A percentile compares a stretch with the other conserved stretches of the same genome.
Conservation (phyloP, 30 jellyfish, hydroid and myxozoan genomes). For the Aurelia aurita complex sp. Pacific region DNA sequence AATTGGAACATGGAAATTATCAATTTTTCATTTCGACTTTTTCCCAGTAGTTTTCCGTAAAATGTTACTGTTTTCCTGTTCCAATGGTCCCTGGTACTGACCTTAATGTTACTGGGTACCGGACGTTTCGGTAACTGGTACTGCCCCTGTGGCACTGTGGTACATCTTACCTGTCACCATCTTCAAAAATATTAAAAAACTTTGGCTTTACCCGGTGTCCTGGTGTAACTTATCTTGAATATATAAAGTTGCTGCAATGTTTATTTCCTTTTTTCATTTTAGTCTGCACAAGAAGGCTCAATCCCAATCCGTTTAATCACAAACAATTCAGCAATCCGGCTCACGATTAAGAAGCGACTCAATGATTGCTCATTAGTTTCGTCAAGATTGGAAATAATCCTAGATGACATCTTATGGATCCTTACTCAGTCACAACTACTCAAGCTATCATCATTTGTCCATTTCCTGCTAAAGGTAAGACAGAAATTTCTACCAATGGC, state of each 20-base stretch:
- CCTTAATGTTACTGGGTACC: no score
- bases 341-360: conserved; percentile 83
- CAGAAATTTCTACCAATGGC: conserved; percentile 86
- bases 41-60: no score
- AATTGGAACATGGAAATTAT: no score
- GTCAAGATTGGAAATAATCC: conserved; percentile 80
- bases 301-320: conserved; percentile 96
- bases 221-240: no score
- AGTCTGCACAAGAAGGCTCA: conserved; percentile 77
- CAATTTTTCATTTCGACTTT: no score
- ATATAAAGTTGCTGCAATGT: not conserved
- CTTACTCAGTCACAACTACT: conserved; percentile 93
- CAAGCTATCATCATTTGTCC: conserved; percentile 88
- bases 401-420: conserved; percentile 94
- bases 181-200: no score
- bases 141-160: no score
- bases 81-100: no score
- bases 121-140: no score
- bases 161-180: no score
- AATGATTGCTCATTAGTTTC: conserved; percentile 88
- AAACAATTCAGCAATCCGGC: conserved; percentile 81
- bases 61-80: no score
- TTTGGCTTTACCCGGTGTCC: no score
- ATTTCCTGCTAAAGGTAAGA: conserved; percentile 74
- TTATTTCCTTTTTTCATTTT: not conserved